A percentile compares a stretch with the other conserved stretches of the same genome.
Conservation (phyloP, 2,797 vertebrate genomes). For the Kryptolebias ocellatus region DNA sequence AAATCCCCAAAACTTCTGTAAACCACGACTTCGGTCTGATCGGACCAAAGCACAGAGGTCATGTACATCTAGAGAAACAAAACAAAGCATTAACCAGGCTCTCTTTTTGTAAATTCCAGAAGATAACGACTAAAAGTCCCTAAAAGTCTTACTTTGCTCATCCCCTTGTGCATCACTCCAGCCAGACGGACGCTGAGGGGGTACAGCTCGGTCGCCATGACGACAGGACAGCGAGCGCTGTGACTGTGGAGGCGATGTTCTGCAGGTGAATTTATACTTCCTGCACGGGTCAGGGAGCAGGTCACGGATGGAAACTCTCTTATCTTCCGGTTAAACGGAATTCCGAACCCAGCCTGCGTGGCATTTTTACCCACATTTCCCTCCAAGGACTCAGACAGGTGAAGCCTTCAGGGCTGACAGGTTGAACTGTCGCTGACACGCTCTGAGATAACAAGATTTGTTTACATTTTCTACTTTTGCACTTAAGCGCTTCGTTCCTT, state of each 20-base stretch:
- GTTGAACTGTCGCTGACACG: background rate
- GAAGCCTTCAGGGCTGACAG: background rate
- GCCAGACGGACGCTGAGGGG: constrained; percentile 68
- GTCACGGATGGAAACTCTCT: background rate
- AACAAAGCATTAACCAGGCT: background rate
- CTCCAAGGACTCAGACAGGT: background rate
- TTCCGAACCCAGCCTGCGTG: background rate
- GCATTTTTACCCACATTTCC: too few relatives aligned
- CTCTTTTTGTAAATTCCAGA: too few relatives aligned
- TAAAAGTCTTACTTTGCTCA: constrained; percentile 68
- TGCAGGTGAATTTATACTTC: constrained; percentile 34
- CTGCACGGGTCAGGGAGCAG: rapidly evolving
- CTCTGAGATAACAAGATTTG: background rate
- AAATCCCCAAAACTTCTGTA: constrained; percentile 80
- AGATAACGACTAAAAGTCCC: background rate
- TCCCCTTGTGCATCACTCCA: constrained; percentile 80
- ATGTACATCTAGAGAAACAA: constrained; percentile 75
- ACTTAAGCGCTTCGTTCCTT: background rate
- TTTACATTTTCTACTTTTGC: background rate
- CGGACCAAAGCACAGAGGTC: constrained; percentile 81
- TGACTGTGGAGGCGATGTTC: constrained; percentile 3
- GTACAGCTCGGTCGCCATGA: constrained; percentile 70
- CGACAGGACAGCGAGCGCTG: background rate
- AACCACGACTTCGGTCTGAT: constrained; percentile 76
- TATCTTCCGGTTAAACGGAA: constrained; percentile 9